Evolutionary conservation across 2,888 invertebrate species (phyloP), one percentile per base, ranked within the genome.

Genomic region (Polydesmus complanatus): DNA sequence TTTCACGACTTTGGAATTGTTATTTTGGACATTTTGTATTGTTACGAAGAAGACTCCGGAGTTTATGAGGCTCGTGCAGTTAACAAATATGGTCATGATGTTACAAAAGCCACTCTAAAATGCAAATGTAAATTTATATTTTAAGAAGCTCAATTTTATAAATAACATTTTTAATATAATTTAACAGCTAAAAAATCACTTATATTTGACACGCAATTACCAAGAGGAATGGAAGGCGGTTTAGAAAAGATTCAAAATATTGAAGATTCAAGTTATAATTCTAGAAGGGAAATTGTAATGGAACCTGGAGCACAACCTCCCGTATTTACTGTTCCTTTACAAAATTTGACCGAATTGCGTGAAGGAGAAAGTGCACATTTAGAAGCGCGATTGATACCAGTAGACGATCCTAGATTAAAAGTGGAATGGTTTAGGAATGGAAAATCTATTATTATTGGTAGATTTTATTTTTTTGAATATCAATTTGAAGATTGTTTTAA

Each of bases 1-100:
- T 93, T 95, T 85, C 92, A 95, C 72, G 95, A 96, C 72, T 96
- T 96, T 73, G 95, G 95, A 64, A 90, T 93, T 70, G 95, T 95
- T 56, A 93, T 94, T 68, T 79, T 96, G 70, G 95, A 95, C 71
- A 94, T 96, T 68, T 76, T 93, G 48, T 95, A 94, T 71, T 94
- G 93, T 70, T 95, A 95, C 72, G 95, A 93, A 75, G 93, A 94
- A 77, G 95, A 95, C 73, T 90, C 90, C 53, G 94, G 94, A 57
- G 84, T 84, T 63, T 95, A 94, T 72, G 93, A 94, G 77, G 94
- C 94, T 72, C 81, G 91, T 69, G 95, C 95, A 48, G 83, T 84
- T 22, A 95, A 95, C 71, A 91, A 93, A 75, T 81, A 89, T 65
- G 96, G 95, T 56, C 82, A 85, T 69, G 92, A 92, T 73, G 80